phyloP scores from a whole-genome alignment of 2,797 vertebrate genomes.

The Pangasius macronema region DNA sequence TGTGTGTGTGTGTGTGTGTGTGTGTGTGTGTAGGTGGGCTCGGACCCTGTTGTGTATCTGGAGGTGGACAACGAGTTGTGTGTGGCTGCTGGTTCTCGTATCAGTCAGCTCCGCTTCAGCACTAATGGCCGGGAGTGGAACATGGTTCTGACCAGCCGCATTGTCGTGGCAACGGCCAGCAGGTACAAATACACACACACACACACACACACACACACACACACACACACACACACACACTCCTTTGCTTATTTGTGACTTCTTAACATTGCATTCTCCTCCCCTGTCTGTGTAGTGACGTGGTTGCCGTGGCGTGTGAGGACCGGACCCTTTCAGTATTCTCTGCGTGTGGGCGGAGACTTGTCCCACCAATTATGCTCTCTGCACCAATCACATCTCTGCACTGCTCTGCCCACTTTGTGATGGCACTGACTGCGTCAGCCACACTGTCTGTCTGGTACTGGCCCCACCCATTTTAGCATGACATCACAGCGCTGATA shows the following conservation, averaged over 20 bases:
- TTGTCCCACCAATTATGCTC: conserved; percentile 90
- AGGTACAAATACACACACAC: conserved; percentile 14
- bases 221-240: not conserved
- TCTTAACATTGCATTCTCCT: not conserved
- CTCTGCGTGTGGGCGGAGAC: conserved; percentile 89
- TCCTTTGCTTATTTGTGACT: not conserved
- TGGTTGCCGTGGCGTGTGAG: conserved; percentile 89
- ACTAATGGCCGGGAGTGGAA: conserved; percentile 92
- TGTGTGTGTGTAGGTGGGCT: conserved; percentile 78
- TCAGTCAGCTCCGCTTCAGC: conserved; percentile 91
- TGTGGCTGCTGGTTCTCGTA: conserved; percentile 80
- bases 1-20: conserved; percentile 20
- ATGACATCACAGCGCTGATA: not conserved
- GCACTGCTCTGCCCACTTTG: conserved; percentile 87
- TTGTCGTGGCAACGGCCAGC: conserved; percentile 88
- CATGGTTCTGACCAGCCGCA: conserved; percentile 85
- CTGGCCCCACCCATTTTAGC: conserved; percentile 55
- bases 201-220: not conserved
- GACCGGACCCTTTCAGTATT: conserved; percentile 91
- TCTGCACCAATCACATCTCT: conserved; percentile 85
- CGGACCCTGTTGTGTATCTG: conserved; percentile 88
- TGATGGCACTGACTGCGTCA: conserved; percentile 90
- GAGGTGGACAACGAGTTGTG: conserved; percentile 95
- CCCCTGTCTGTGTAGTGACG: conserved; percentile 73
- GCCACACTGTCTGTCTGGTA: conserved; percentile 94